These are phyloP conservation scores for Drosophila neonasuta DNA, from an alignment of 2,888 invertebrate species.

Conservation along the genomic window DNA sequence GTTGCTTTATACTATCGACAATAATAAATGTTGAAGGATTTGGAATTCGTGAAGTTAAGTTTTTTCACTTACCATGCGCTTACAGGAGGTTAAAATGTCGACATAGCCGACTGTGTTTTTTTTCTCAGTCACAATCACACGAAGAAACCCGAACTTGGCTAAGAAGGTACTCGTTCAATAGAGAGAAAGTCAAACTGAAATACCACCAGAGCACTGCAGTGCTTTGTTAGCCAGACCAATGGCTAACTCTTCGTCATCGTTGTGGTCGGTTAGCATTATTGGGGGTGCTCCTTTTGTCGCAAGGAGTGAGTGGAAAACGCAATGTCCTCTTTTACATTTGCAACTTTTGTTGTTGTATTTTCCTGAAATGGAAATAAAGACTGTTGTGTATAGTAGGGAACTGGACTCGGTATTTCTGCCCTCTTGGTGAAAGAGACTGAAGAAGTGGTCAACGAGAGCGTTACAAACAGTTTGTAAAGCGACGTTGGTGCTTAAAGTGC, in stretches of 20 bases:
- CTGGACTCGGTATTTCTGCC: constrained; percentile 36
- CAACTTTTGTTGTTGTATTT: constrained; percentile 57
- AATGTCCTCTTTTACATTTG: constrained; percentile 74
- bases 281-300: constrained; percentile 16
- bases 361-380: constrained; percentile 59
- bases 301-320: constrained; percentile 53
- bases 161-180: constrained; percentile 29
- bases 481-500: constrained; percentile 47
- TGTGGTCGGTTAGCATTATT: constrained; percentile 15
- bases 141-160: constrained; percentile 55
- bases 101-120: background rate
- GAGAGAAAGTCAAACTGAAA: constrained; percentile 32
- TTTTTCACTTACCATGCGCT: background rate
- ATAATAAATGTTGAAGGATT: background rate
- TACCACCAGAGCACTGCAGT: constrained; percentile 35
- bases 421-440: constrained; percentile 13
- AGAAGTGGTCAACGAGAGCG: constrained; percentile 44
- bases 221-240: constrained; percentile 33
- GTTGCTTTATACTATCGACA: background rate
- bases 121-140: constrained; percentile 31
- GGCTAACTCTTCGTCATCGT: constrained; percentile 42
- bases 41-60: background rate
- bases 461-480: constrained; percentile 57
- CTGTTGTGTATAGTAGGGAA: constrained; percentile 8
- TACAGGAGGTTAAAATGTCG: constrained; percentile 28